phyloP scores from a whole-genome alignment of 1,140 invertebrate genomes.

The Bombus fervidus region DNA sequence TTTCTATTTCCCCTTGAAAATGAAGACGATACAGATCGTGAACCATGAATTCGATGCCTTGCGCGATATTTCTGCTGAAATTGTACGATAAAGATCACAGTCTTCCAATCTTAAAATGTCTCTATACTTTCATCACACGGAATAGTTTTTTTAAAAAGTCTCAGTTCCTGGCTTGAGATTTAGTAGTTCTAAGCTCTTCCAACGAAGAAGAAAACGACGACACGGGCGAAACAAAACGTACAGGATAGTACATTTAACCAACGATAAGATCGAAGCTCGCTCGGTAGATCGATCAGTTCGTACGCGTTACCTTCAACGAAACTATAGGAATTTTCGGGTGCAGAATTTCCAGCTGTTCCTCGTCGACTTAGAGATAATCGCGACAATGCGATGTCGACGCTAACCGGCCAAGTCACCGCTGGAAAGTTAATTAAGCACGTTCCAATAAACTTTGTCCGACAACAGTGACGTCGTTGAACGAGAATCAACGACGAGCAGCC shows the following conservation, averaged over 20 bases:
- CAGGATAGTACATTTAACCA: background rate
- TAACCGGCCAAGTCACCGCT: conserved; percentile 37
- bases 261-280: background rate
- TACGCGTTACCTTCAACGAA: conserved; percentile 1
- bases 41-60: too few relatives aligned
- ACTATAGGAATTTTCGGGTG: conserved; percentile 16
- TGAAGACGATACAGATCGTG: background rate
- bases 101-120: background rate
- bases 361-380: conserved; percentile 55
- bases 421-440: conserved; percentile 72
- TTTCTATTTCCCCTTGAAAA: conserved; percentile 8
- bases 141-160: too few relatives aligned
- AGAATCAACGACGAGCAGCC: background rate
- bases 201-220: background rate
- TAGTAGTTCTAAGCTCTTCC: background rate
- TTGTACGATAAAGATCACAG: background rate
- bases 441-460: conserved; percentile 66
- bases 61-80: background rate
- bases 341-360: conserved; percentile 30
- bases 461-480: conserved; percentile 10
- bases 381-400: conserved; percentile 11
- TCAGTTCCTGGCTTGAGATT: background rate
- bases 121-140: background rate
- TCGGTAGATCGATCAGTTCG: conserved; percentile 30
- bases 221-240: background rate